A percentile compares a stretch with the other conserved stretches of the same genome.
These are phyloP conservation scores for Astreopora myriophthalma DNA, from an alignment of 64 coral and sea anemone species.

Conservation along the genomic window DNA sequence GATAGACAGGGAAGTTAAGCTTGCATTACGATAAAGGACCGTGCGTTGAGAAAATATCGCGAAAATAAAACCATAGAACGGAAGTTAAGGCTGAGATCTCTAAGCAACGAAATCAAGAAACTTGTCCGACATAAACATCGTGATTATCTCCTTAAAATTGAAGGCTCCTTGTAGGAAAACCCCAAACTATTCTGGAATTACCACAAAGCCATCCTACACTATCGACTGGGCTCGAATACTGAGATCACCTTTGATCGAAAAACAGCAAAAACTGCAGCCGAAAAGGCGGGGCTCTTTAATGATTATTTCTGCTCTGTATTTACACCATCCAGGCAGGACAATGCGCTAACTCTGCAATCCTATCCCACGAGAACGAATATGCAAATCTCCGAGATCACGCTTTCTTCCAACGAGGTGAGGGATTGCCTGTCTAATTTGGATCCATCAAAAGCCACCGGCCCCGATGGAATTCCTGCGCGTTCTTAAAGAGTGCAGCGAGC, in stretches of 20 bases:
- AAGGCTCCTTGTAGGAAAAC: slow-evolving; percentile 49
- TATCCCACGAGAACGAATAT: too few relatives aligned
- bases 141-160: slow-evolving; percentile 47
- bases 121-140: slow-evolving; percentile 34
- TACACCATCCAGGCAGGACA: too few relatives aligned
- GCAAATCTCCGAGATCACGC: too few relatives aligned
- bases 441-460: too few relatives aligned
- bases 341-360: too few relatives aligned
- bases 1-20: slow-evolving; percentile 18
- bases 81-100: slow-evolving; percentile 25
- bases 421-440: too few relatives aligned
- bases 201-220: slow-evolving; percentile 18
- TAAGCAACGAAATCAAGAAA: slow-evolving; percentile 45
- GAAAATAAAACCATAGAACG: slow-evolving; percentile 41
- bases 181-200: slow-evolving; percentile 51
- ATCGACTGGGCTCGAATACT: not conserved
- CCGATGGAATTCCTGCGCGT: too few relatives aligned
- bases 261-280: too few relatives aligned
- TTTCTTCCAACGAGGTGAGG: too few relatives aligned
- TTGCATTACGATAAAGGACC: not conserved
- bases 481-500: too few relatives aligned
- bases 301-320: too few relatives aligned
- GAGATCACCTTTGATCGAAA: slow-evolving; percentile 8
- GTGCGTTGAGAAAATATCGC: slow-evolving; percentile 34
- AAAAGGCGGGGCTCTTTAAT: too few relatives aligned